phyloP scores from a whole-genome alignment of 2,113 vertebrate genomes.

The Crotalus helleri region DNA sequence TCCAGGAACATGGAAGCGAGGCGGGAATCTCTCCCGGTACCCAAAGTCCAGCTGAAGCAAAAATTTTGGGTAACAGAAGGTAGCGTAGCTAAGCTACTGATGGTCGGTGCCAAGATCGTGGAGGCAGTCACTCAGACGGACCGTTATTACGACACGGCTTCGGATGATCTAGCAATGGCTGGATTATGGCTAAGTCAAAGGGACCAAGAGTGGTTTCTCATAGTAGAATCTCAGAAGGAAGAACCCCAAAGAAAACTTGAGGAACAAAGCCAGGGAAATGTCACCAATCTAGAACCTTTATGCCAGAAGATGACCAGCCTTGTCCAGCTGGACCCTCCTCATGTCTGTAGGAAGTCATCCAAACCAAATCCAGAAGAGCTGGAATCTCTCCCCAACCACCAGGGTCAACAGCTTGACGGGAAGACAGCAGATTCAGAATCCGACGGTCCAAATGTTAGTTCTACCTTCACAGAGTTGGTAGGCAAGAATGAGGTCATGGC shows the following conservation, averaged over 20 bases:
- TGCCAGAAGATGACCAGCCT: background rate
- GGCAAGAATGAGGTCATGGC: conserved; percentile 30
- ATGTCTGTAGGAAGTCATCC: background rate
- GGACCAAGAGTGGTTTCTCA: conserved; percentile 40
- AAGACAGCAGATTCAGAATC: background rate
- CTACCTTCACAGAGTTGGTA: conserved; percentile 36
- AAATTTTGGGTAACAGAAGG: conserved; percentile 35
- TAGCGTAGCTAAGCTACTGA: conserved; percentile 28
- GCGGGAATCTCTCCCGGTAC: background rate
- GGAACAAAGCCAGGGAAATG: background rate
- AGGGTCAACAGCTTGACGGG: background rate
- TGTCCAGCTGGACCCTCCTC: background rate
- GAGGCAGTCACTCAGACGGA: conserved; percentile 20
- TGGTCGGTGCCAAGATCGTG: conserved; percentile 19
- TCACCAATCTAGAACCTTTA: background rate
- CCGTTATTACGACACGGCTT: conserved; percentile 52
- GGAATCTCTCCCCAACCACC: background rate
- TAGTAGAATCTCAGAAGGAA: conserved; percentile 1
- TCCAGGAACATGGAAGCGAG: conserved; percentile 11
- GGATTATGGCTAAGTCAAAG: conserved; percentile 49
- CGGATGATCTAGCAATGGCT: conserved; percentile 44
- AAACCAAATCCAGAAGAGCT: background rate
- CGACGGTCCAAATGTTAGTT: background rate
- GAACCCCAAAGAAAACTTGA: background rate
- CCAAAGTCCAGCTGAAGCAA: conserved; percentile 39